A percentile compares a stretch with the other conserved stretches of the same genome.
These are phyloP conservation scores for Ailurus styani DNA, from an alignment of 2,113 vertebrate genomes.

Conservation along the genomic window DNA sequence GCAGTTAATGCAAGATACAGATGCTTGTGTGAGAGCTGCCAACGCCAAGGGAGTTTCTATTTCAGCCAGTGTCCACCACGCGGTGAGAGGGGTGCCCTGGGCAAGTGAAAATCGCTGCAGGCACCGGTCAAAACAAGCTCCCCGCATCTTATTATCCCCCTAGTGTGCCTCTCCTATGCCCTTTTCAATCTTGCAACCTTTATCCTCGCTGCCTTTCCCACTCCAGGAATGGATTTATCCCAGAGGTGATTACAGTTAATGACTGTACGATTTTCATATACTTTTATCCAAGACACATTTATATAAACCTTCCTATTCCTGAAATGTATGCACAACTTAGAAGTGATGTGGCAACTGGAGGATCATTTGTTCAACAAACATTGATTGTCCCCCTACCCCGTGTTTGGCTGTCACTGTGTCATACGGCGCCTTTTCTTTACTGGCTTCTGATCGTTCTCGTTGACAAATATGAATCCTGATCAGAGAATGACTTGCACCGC, in stretches of 20 bases:
- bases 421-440: background rate
- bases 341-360: background rate
- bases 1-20: slow-evolving; percentile 17
- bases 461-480: background rate
- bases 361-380: background rate
- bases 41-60: background rate
- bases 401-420: background rate
- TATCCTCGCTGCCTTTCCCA: background rate
- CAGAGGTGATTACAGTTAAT: slow-evolving; percentile 49
- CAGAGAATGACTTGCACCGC: background rate
- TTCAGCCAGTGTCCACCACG: background rate
- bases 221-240: slow-evolving; percentile 36
- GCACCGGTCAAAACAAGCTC: background rate
- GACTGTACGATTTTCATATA: background rate
- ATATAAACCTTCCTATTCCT: slow-evolving; percentile 33
- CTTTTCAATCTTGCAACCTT: slow-evolving; percentile 31
- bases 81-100: background rate
- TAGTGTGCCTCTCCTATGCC: background rate
- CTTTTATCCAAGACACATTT: slow-evolving; percentile 49
- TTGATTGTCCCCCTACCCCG: background rate
- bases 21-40: background rate
- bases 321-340: background rate
- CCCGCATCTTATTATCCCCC: slow-evolving; percentile 23
- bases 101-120: background rate
- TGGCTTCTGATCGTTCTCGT: background rate